Evolutionary conservation across 2,113 vertebrate species (phyloP), one percentile per base, ranked within the genome.

Genomic region (Erythrolamprus reginae): DNA sequence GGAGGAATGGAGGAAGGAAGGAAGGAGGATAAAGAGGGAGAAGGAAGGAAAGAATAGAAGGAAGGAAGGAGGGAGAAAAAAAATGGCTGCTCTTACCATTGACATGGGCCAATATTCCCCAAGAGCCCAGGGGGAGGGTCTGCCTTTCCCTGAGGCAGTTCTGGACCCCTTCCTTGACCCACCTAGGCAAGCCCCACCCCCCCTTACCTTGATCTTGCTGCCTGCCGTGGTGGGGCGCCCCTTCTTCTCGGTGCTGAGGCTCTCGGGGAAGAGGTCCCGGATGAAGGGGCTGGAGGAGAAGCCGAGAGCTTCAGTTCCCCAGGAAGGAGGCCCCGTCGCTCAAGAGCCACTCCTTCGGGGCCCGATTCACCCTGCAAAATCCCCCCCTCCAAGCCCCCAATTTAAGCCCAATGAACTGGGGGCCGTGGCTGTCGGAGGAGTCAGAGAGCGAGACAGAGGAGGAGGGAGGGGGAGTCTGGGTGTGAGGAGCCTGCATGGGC

Each of bases 201-300:
- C 77, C 1, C 12, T 9, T 91, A 99, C 99, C 98, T 99, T 99
- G 96, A 99, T 99, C 96, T 99, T 99, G 87, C 98, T 98, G 93
- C 98, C 95, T 0, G 98, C 98, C 0, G 99, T 99, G 90, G 97
- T 98, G 0, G 99, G 99, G n/a, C 99, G 96, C 86, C 98, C 93
- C 94, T 99, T 99, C 97, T 99, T 99, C 86, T 99, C 98, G 8
- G 96, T 96, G 89, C 98, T 98, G 47, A 99, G 97, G 93, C 98
- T 99, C 94, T 99, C 99, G 1, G 99, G 98, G 92, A 99, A 99
- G 89, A 99, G 98, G 95, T 98, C 98, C 56, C 90, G 94, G 93
- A 99, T 98, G 96, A 99, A 99, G 84, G 90, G 93, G 0, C 99
- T 99, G 48, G 7, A 86, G 70, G 82, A 93, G 94, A 88, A 19